Conservation (phyloP, 2,113 vertebrate genomes). For the Machaerirhynchus nigripectus region DNA sequence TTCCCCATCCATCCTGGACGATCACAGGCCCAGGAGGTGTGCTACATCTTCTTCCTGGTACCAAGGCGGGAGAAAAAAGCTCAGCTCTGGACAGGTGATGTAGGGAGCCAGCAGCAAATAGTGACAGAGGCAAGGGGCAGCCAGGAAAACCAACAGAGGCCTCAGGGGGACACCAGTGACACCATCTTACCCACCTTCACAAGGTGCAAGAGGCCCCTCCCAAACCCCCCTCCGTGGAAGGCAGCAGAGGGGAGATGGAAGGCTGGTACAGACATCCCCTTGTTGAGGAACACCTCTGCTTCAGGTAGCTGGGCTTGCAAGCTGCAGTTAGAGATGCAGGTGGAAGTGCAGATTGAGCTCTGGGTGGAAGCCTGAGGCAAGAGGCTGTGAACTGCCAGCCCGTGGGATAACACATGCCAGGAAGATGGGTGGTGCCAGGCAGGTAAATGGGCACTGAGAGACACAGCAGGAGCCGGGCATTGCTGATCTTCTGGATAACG, state of each 20-base stretch:
- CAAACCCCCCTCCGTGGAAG: neutral
- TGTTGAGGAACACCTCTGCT: neutral
- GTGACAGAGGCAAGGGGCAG: neutral
- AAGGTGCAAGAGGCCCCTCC: neutral
- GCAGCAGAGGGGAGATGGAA: neutral
- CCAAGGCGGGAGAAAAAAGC: neutral
- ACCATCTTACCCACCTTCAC: neutral
- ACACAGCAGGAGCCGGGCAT: neutral
- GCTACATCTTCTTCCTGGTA: neutral
- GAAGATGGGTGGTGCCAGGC: neutral
- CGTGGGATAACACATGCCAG: neutral
- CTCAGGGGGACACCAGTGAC: neutral
- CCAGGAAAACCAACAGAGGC: neutral
- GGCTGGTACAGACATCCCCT: rapidly evolving
- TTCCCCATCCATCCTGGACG: neutral
- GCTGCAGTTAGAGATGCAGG: neutral
- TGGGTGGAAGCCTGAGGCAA: neutral
- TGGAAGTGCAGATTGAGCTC: neutral
- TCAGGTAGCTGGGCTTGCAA: neutral
- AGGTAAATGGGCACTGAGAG: neutral
- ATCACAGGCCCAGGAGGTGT: neutral
- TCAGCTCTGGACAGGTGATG: neutral
- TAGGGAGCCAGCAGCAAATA: neutral
- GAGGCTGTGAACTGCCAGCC: neutral
- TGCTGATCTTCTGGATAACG: neutral